Evolutionary conservation across 2,888 invertebrate genomes (phyloP), one percentile per base, ranked within the genome.

Genomic region (Meiosimyza decipiens): DNA sequence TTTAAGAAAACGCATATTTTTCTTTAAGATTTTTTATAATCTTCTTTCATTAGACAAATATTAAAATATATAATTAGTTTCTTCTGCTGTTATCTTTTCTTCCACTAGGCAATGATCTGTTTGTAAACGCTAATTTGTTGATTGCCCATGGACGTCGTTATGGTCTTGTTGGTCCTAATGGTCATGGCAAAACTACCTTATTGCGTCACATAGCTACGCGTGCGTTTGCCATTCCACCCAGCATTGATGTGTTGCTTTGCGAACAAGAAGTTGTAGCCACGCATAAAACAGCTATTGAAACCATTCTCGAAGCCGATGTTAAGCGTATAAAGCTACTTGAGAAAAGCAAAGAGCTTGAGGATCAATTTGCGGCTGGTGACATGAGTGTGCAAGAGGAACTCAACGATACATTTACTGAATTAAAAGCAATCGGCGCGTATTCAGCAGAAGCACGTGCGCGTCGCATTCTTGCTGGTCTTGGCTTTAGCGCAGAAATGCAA

Each of bases 191-290:
- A 89, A 99, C 99, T 0, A 99, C 99, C 0, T 87, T 99, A 40
- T 88, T 99, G 71, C 91, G 97, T 73, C 99, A 99, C 85, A 92
- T 99, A 78, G 95, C 96, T 0, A 92, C 93, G 71, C 90, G 96
- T 78, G 95, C 95, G 9, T 94, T 99, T 82, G 93, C 94, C 66
- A 96, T 99, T 81, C 99, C 99, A 1, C 95, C 97, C 0, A 96
- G 95, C 81, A 99, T 99, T 79, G 99, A 91, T 80, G 95, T 99
- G 73, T 88, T 99, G 73, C 93, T 98, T 81, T 99, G 99, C 86
- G 99, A 99, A 88, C 99, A 95, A 90, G 99, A 99, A 90, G 98
- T 99, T 40, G 92, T 96, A 0, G 98, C 98, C 6, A 98, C 98
- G 83, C 95, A 97, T 79, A 92, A 93, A 71, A 93, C 95, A 12